Evolutionary conservation across 2,888 invertebrate genomes (phyloP).

Genomic region (Euplagia quadripunctaria): DNA sequence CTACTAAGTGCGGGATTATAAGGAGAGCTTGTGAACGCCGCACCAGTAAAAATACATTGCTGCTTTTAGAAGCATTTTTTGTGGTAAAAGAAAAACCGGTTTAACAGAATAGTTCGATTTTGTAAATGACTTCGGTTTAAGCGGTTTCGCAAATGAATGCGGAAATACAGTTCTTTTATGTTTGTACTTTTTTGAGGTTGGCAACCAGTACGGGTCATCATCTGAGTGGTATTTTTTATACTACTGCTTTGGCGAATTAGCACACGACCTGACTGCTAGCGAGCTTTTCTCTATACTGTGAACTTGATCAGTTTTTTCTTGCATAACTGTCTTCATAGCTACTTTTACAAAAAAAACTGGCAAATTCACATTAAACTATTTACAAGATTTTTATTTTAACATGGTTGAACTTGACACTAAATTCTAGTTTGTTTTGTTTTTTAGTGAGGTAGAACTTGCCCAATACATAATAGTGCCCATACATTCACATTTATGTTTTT

Average conservation of each 20-base stretch:
- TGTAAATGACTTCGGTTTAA: conserved; percentile 1
- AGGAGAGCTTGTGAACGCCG: conserved; percentile 29
- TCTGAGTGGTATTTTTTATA: neutral
- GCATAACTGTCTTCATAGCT: too few species aligned
- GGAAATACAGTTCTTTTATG: neutral
- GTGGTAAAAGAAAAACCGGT: conserved; percentile 11
- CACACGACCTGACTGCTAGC: neutral
- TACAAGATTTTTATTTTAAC: too few species aligned
- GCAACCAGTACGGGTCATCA: too few species aligned
- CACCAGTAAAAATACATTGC: conserved; percentile 38
- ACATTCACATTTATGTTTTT: too few species aligned
- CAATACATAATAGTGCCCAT: too few species aligned
- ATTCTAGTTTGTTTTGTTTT: too few species aligned
- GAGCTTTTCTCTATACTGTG: too few species aligned
- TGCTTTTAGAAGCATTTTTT: conserved; percentile 17
- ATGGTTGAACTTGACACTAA: too few species aligned
- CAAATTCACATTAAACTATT: too few species aligned
- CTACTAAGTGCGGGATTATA: conserved; percentile 56
- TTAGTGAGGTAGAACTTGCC: too few species aligned
- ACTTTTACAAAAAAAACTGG: too few species aligned
- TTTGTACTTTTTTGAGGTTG: neutral
- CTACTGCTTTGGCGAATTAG: neutral
- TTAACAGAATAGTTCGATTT: conserved; percentile 13
- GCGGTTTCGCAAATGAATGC: neutral
- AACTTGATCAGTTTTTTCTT: too few species aligned